phyloP scores from a whole-genome alignment of 2,797 vertebrate species.

The Thripadectes ignobilis region DNA sequence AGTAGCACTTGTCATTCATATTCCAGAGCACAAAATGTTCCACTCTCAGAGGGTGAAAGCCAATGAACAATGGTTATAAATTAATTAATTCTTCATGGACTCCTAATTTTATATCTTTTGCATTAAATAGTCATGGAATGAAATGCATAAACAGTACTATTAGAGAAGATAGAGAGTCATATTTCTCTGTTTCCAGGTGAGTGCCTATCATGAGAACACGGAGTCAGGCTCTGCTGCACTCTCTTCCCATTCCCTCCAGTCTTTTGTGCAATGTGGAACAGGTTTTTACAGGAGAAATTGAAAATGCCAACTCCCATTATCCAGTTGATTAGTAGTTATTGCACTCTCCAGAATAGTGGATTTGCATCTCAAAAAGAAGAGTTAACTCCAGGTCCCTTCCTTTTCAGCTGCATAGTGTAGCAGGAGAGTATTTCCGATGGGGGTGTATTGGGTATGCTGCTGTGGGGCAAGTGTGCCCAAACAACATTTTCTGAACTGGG shows the following conservation, averaged over 20 bases:
- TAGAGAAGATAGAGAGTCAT: conserved; percentile 8
- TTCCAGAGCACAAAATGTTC: conserved; percentile 18
- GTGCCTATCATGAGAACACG: neutral
- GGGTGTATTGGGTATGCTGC: neutral
- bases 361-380: conserved; percentile 42
- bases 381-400: neutral
- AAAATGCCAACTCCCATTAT: conserved; percentile 60
- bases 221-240: conserved; percentile 40
- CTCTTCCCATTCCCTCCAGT: neutral
- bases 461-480: neutral
- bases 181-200: conserved; percentile 59
- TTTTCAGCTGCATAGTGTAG: neutral
- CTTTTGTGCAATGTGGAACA: conserved; percentile 9
- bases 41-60: neutral
- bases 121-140: conserved; percentile 42
- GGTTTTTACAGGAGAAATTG: conserved; percentile 61
- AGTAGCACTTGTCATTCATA: neutral
- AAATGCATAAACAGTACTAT: conserved; percentile 51
- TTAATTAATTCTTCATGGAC: conserved; percentile 51
- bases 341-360: conserved; percentile 15
- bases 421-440: neutral
- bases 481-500: neutral
- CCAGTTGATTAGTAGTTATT: conserved; percentile 54
- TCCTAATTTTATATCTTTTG: conserved; percentile 49
- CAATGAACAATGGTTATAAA: conserved; percentile 45